These are phyloP conservation scores for Epizoanthus illoricatus DNA, from an alignment of 92 coral and sea anemone species.

Conservation along the genomic window DNA sequence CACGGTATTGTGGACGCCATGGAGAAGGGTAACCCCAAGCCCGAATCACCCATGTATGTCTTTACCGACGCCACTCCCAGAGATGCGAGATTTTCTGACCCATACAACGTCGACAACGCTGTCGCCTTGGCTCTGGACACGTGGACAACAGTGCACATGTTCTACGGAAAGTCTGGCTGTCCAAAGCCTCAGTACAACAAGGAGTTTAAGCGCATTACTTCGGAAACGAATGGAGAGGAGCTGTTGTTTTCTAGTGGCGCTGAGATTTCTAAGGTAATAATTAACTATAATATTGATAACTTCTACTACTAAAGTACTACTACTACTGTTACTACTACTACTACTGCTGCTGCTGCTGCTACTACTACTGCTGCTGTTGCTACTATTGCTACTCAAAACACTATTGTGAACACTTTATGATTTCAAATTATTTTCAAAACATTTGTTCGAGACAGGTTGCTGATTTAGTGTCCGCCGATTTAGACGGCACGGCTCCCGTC, in stretches of 20 bases:
- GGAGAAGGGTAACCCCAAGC: constrained; percentile 42
- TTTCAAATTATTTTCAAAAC: no score
- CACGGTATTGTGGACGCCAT: constrained; percentile 69
- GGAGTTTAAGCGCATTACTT: neutral
- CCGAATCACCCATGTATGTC: constrained; percentile 67
- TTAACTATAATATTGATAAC: no score
- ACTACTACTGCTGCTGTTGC: no score
- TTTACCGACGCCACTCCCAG: constrained; percentile 68
- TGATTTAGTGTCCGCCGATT: constrained; percentile 33
- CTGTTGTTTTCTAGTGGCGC: neutral
- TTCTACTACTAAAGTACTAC: no score
- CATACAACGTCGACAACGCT: constrained; percentile 61
- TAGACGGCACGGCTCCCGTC: constrained; percentile 62
- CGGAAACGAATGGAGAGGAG: constrained; percentile 8
- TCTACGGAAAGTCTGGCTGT: constrained; percentile 47
- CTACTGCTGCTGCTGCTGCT: no score
- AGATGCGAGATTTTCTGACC: constrained; percentile 16
- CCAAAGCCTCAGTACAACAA: constrained; percentile 18
- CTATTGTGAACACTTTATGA: no score
- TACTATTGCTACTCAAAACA: no score
- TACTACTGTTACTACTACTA: no score
- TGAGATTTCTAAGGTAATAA: neutral
- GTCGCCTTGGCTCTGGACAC: constrained; percentile 54
- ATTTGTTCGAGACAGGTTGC: neutral
- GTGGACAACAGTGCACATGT: constrained; percentile 56